Conservation (phyloP, 2,113 vertebrate genomes). For the Crotalus horridus region DNA sequence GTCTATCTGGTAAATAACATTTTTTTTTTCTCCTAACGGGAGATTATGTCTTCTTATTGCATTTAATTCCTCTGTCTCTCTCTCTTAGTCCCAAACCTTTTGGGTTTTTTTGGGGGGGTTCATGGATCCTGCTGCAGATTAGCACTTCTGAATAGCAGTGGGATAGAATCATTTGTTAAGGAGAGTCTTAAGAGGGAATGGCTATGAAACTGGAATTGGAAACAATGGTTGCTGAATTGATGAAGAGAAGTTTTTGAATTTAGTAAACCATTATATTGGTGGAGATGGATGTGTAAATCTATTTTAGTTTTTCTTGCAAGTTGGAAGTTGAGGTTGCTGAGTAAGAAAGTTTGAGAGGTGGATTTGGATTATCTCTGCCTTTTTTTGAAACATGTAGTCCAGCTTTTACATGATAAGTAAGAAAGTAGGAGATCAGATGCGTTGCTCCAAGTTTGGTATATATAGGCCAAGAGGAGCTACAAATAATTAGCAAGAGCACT, state of each 20-base stretch:
- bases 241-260: background rate
- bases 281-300: background rate
- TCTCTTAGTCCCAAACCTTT: background rate
- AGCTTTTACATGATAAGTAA: background rate
- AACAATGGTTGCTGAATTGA: background rate
- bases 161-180: background rate
- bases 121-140: background rate
- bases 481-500: background rate
- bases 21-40: background rate
- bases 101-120: background rate
- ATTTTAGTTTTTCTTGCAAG: background rate
- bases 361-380: background rate
- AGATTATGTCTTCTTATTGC: background rate
- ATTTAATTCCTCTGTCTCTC: background rate
- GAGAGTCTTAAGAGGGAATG: background rate
- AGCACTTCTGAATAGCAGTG: background rate
- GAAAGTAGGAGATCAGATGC: background rate
- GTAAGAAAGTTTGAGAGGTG: background rate
- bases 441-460: background rate
- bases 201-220: background rate
- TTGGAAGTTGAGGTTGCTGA: background rate
- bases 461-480: background rate
- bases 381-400: background rate
- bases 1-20: background rate
- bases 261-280: background rate